Conservation (phyloP, 2,888 invertebrate species). For the Meta bourneti region DNA sequence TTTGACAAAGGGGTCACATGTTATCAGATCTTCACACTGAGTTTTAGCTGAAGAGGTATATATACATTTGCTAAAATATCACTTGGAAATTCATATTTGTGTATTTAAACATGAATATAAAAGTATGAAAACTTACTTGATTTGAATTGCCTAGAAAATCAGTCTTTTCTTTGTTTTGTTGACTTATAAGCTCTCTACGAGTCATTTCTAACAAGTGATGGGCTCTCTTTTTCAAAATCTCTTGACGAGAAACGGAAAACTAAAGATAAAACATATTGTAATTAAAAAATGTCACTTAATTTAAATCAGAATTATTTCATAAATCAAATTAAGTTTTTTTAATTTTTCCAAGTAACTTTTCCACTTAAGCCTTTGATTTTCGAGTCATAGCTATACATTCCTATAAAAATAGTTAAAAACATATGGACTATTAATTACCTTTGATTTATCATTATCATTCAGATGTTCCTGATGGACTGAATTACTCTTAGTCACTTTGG, state of each 20-base stretch:
- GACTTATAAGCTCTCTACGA: conserved; percentile 80
- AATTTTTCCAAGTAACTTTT: no score
- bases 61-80: no score
- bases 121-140: conserved; percentile 18
- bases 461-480: conserved; percentile 41
- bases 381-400: background rate
- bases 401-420: background rate
- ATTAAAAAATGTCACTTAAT: background rate
- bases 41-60: no score
- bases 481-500: conserved; percentile 75
- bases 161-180: conserved; percentile 24
- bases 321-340: background rate
- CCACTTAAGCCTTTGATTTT: no score
- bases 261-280: conserved; percentile 79
- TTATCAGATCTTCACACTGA: no score
- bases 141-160: conserved; percentile 21
- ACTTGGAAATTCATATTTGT: no score
- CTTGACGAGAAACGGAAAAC: conserved; percentile 89
- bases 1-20: no score
- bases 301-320: background rate
- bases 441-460: conserved; percentile 77
- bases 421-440: conserved; percentile 45
- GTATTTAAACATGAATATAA: background rate
- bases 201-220: conserved; percentile 90
- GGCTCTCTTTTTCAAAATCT: conserved; percentile 91